Conservation (phyloP, 2,797 vertebrate species). For the Arrhamphus sclerolepis region DNA sequence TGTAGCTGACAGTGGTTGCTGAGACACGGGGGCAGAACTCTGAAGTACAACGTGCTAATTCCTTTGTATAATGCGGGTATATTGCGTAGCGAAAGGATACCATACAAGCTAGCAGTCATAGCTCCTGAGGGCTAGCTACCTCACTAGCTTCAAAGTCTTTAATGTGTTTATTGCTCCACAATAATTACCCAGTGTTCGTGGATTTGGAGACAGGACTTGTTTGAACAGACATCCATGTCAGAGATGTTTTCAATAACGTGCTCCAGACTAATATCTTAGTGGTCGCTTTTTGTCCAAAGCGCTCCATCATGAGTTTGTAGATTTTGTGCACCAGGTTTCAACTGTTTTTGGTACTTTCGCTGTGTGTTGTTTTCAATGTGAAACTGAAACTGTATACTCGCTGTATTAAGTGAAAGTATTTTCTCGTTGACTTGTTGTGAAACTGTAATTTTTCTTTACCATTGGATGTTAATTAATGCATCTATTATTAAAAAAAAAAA, state of each 20-base stretch:
- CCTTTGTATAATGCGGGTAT: neutral
- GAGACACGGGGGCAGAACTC: neutral
- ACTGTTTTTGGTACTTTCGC: neutral
- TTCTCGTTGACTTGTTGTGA: too few species aligned
- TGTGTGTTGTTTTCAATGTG: neutral
- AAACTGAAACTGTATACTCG: conserved; percentile 3
- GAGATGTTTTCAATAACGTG: neutral
- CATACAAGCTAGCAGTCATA: conserved; percentile 29
- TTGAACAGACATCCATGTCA: too few species aligned
- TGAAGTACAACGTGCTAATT: neutral
- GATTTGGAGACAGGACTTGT: neutral
- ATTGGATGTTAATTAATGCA: too few species aligned
- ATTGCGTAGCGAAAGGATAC: neutral
- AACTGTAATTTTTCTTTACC: too few species aligned
- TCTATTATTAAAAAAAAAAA: too few species aligned
- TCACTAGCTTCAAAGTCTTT: conserved; percentile 14
- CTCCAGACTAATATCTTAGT: conserved; percentile 4
- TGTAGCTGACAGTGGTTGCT: conserved; percentile 22
- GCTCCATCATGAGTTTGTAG: conserved; percentile 14
- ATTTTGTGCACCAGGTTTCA: neutral
- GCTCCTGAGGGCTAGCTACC: conserved; percentile 50
- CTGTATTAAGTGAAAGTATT: too few species aligned
- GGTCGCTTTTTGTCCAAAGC: conserved; percentile 16
- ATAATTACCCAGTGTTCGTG: neutral
- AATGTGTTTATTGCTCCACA: neutral